phyloP scores from a whole-genome alignment of 2,113 vertebrate species.

The Orthonyx spaldingii region DNA sequence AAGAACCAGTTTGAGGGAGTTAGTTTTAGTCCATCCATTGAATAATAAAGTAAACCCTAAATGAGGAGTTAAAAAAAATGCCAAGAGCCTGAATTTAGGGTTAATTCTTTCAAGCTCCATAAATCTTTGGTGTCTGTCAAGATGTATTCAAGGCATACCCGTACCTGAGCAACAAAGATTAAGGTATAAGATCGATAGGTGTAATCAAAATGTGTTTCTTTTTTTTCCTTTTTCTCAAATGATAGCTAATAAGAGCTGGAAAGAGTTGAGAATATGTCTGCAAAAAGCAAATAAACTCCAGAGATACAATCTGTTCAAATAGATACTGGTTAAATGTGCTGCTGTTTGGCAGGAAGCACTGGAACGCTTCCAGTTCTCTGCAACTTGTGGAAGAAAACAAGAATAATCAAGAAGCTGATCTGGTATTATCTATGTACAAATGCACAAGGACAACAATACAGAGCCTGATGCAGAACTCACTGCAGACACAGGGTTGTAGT shows the following conservation, averaged over 20 bases:
- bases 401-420: not conserved
- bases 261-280: not conserved
- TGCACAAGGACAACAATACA: not conserved
- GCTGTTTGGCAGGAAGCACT: not conserved
- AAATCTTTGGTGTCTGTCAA: not conserved
- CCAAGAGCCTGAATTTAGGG: not conserved
- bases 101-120: not conserved
- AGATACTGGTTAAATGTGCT: not conserved
- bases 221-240: not conserved
- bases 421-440: not conserved
- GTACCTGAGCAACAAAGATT: not conserved
- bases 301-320: not conserved
- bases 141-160: not conserved
- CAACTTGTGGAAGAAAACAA: not conserved
- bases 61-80: not conserved
- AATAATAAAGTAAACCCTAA: not conserved
- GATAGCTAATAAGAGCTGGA: not conserved
- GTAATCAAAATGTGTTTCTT: not conserved
- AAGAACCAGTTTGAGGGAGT: not conserved
- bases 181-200: not conserved
- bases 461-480: not conserved
- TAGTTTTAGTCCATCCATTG: not conserved
- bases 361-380: not conserved
- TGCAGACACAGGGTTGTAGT: not conserved
- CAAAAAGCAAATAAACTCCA: constrained; percentile 9